phyloP scores from a whole-genome alignment of 2,113 vertebrate species.

The Caloenas nicobarica region DNA sequence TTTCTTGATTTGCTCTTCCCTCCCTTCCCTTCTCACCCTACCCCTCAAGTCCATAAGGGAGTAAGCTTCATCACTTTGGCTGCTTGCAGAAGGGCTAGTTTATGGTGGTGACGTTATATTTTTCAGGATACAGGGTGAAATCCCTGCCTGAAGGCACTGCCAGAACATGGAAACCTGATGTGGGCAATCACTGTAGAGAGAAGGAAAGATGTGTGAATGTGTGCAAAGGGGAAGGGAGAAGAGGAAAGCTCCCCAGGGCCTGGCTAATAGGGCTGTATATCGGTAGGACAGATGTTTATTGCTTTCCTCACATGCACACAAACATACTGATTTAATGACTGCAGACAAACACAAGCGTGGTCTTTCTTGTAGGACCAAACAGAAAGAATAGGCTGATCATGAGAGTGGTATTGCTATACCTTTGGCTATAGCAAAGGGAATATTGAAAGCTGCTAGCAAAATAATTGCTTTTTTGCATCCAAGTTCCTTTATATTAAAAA shows the following conservation, averaged over 20 bases:
- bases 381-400: conserved; percentile 10
- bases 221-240: not conserved
- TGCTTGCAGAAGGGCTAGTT: not conserved
- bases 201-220: not conserved
- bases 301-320: not conserved
- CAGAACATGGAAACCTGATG: not conserved
- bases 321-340: not conserved
- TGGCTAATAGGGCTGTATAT: not conserved
- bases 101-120: not conserved
- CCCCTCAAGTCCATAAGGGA: not conserved
- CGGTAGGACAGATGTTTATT: conserved; percentile 18
- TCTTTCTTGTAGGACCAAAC: not conserved
- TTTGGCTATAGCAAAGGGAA: conserved; percentile 1
- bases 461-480: conserved; percentile 52
- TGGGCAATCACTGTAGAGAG: not conserved
- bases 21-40: not conserved
- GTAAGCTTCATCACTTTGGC: not conserved
- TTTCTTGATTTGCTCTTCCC: not conserved
- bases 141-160: not conserved
- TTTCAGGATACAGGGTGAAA: not conserved
- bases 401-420: not conserved
- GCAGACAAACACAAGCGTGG: not conserved
- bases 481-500: conserved; percentile 20
- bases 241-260: not conserved
- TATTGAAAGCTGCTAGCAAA: conserved; percentile 42